Evolutionary conservation across 53 echinoderm and acorn worm species (phyloP), one percentile per base, ranked within the genome.

Genomic region (Crossaster papposus): DNA sequence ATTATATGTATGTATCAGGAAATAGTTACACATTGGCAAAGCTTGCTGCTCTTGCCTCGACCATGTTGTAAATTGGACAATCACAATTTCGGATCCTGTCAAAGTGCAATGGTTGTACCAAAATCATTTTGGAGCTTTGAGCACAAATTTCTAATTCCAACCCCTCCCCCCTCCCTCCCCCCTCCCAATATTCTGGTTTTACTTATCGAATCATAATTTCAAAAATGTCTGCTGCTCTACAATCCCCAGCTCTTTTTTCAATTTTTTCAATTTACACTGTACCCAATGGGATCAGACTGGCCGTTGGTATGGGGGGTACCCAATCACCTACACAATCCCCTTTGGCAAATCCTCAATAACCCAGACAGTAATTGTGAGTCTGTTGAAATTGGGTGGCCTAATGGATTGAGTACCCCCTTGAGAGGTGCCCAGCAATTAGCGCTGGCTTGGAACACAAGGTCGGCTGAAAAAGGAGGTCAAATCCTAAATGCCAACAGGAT

Each of bases 371-470:
- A 14, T 44, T 44, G 44, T 44, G 44, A 58, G 65, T 29, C 22
- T 74, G 12, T 12, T 26, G 81, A 63, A 20, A 58, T 81, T 81
- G 64, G 81, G 63, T 81, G 81, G 63, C 81, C 63, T 24, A 55
- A 23, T 10, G 1, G 30, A 34, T 74, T 29, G 81, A 81, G 81
- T 33, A 82, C 70, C 82, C 81, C 82, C 82, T 82, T 65, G 82
- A 82, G 82, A 82, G 37, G 22, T 32, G 22, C 44, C 33, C 65
- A 5, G 28, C 82, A 82, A 68, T 82, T 82, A 82, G 55, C 15
- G 14, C 65, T 44, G 82, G 82, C 82, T 82, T 7, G 65, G 64
- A 33, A 28, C 28, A 30, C 35, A 26, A 65, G 50, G 82, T 44
- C 63, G 64, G 14, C 36, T 14, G 58, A 58, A 52, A 65, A 36